Evolutionary conservation across 2,888 invertebrate genomes (phyloP).

Genomic region (Ennomos fuscantarius): DNA sequence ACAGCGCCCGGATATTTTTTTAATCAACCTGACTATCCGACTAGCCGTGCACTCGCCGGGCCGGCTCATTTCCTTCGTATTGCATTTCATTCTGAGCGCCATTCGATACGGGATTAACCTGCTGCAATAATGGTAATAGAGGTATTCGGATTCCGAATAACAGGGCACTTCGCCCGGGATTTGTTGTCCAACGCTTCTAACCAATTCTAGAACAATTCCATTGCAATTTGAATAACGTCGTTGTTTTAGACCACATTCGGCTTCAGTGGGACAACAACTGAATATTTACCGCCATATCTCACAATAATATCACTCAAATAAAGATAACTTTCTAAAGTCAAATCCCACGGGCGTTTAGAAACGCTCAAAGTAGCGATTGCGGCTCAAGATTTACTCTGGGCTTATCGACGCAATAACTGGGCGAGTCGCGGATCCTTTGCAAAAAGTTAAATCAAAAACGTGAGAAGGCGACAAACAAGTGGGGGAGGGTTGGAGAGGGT

Average conservation of each 20-base stretch:
- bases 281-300: background rate
- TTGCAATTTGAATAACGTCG: conserved; percentile 6
- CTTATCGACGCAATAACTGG: conserved; percentile 62
- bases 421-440: conserved; percentile 51
- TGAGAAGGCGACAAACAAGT: conserved; percentile 68
- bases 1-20: conserved; percentile 50
- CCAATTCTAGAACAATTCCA: conserved; percentile 3
- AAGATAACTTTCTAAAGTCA: conserved; percentile 14
- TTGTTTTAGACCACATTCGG: background rate
- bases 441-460: conserved; percentile 77
- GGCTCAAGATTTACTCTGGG: conserved; percentile 50
- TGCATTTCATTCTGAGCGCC: conserved; percentile 34
- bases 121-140: conserved; percentile 28
- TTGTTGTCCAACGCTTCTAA: conserved; percentile 14
- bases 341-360: conserved; percentile 15
- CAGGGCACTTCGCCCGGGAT: conserved; percentile 28
- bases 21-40: conserved; percentile 49
- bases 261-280: background rate
- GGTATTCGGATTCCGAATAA: conserved; percentile 21
- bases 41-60: conserved; percentile 29
- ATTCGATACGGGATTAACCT: conserved; percentile 25
- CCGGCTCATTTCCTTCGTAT: conserved; percentile 40
- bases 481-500: conserved; percentile 31
- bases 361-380: conserved; percentile 22
- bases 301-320: conserved; percentile 25